These are phyloP conservation scores for Mesorhabditis sp. DNA, from an alignment of 2,888 invertebrate genomes.

Conservation along the genomic window DNA sequence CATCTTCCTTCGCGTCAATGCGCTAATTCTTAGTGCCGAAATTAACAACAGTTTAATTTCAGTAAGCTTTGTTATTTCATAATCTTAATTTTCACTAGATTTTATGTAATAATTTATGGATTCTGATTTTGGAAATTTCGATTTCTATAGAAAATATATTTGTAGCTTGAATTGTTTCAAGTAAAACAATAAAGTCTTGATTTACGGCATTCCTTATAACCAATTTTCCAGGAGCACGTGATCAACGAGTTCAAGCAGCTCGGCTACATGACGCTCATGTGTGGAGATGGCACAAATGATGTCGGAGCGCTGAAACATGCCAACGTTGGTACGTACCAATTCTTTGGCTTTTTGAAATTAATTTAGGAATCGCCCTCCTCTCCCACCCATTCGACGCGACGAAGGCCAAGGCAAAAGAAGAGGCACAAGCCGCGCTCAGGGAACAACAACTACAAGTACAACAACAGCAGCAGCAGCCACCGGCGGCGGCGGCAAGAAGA, in stretches of 20 bases:
- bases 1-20: conserved; percentile 2
- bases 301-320: conserved; percentile 98
- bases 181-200: too few relatives aligned
- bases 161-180: too few relatives aligned
- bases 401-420: conserved; percentile 29
- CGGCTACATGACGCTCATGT: conserved; percentile 91
- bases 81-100: too few relatives aligned
- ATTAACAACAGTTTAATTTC: too few relatives aligned
- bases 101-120: too few relatives aligned
- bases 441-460: not conserved
- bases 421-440: conserved; percentile 15
- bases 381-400: conserved; percentile 54
- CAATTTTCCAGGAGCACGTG: conserved; percentile 73
- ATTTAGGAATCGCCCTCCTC: conserved; percentile 53
- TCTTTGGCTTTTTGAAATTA: not conserved
- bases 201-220: too few relatives aligned
- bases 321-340: conserved; percentile 69
- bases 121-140: too few relatives aligned
- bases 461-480: not conserved
- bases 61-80: too few relatives aligned
- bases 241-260: conserved; percentile 81
- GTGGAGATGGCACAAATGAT: conserved; percentile 99
- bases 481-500: not conserved
- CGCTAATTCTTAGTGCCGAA: not conserved
- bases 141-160: too few relatives aligned